A percentile compares a stretch with the other conserved stretches of the same genome.
These are phyloP conservation scores for Strigamia crassipes DNA, from an alignment of 2,888 invertebrate genomes.

Conservation along the genomic window DNA sequence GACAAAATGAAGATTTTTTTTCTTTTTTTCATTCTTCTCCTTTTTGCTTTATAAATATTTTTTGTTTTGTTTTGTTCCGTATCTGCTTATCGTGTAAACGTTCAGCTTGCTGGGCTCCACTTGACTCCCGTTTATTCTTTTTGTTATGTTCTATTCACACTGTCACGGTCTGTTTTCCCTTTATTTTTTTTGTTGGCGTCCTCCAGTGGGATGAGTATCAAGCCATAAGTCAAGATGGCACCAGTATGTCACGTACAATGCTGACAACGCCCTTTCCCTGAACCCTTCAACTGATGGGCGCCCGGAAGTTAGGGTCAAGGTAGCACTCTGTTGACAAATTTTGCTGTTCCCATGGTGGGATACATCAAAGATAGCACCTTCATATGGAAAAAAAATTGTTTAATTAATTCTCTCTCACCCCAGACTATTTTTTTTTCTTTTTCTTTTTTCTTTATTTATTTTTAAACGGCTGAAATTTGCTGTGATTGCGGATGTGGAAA, in stretches of 20 bases:
- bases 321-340: constrained; percentile 4
- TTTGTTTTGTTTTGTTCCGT: neutral
- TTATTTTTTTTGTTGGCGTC: constrained; percentile 15
- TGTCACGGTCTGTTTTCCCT: constrained; percentile 28
- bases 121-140: constrained; percentile 27
- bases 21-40: neutral
- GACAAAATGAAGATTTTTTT: too few relatives aligned
- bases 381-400: neutral
- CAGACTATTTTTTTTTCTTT: neutral
- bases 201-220: constrained; percentile 33
- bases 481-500: too few relatives aligned
- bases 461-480: too few relatives aligned
- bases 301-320: constrained; percentile 28
- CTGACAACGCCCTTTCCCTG: constrained; percentile 37
- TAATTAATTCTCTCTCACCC: neutral
- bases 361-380: neutral
- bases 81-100: neutral
- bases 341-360: constrained; percentile 5
- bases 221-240: constrained; percentile 40
- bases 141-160: constrained; percentile 23
- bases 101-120: neutral
- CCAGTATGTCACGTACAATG: constrained; percentile 35
- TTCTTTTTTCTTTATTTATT: too few relatives aligned
- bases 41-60: neutral
- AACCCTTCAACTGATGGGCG: constrained; percentile 31